Conservation (phyloP, 1,140 invertebrate genomes). For the Chymomyza costata region DNA sequence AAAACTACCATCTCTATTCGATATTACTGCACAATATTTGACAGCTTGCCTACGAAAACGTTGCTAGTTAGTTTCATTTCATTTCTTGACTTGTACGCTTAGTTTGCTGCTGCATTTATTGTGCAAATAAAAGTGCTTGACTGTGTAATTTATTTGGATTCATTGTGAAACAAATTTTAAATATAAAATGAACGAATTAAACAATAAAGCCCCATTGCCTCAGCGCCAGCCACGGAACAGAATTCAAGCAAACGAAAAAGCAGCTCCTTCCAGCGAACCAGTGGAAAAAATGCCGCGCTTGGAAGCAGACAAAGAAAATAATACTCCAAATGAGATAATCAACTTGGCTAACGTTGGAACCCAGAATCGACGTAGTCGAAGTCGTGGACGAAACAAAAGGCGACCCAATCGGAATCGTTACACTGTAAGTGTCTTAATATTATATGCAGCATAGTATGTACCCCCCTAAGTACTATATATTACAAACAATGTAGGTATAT, state of each 20-base stretch:
- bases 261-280: conserved; percentile 30
- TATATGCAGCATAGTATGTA: too few relatives aligned
- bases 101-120: too few relatives aligned
- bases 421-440: conserved; percentile 53
- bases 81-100: too few relatives aligned
- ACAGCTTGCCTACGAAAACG: too few relatives aligned
- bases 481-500: too few relatives aligned
- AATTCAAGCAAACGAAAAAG: conserved; percentile 40
- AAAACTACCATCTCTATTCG: too few relatives aligned
- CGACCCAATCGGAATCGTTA: conserved; percentile 42
- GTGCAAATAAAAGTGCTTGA: too few relatives aligned
- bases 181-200: conserved; percentile 46
- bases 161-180: neutral
- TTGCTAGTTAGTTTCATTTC: too few relatives aligned
- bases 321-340: conserved; percentile 50
- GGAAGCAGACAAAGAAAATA: conserved; percentile 45
- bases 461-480: too few relatives aligned
- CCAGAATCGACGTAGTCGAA: conserved; percentile 54
- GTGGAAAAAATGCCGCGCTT: conserved; percentile 53
- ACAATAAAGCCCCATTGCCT: conserved; percentile 37
- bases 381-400: conserved; percentile 54
- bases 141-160: too few relatives aligned
- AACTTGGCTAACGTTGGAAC: conserved; percentile 56
- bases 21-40: too few relatives aligned
- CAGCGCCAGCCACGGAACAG: conserved; percentile 36